phyloP scores from a whole-genome alignment of 2,113 vertebrate genomes.

The Suricata suricatta region DNA sequence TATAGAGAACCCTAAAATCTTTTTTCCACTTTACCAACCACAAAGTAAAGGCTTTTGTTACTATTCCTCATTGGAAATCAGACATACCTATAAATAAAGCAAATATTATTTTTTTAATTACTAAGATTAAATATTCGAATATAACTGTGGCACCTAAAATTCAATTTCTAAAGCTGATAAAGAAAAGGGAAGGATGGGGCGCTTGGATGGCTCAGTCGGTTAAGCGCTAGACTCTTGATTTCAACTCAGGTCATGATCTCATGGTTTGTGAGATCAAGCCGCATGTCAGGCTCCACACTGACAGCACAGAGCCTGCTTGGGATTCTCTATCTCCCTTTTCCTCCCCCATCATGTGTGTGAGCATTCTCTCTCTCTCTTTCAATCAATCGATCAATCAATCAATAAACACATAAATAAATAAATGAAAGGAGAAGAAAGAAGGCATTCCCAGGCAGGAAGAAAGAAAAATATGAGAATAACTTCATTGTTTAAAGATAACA shows the following conservation, averaged over 20 bases:
- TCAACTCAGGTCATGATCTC: no score
- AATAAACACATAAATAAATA: no score
- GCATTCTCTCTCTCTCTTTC: no score
- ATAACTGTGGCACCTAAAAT: not conserved
- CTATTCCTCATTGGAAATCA: not conserved
- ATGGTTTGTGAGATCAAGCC: no score
- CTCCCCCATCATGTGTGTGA: no score
- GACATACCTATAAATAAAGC: slow-evolving; percentile 36
- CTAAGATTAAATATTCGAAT: slow-evolving; percentile 2
- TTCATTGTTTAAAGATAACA: not conserved
- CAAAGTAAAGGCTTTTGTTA: slow-evolving; percentile 14
- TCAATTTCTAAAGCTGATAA: not conserved
- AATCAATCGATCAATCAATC: no score
- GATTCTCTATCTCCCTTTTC: no score
- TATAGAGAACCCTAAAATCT: not conserved
- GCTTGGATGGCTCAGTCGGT: no score
- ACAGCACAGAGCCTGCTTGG: no score
- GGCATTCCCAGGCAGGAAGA: not conserved
- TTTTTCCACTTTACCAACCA: slow-evolving; percentile 29
- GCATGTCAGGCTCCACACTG: no score
- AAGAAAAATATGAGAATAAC: not conserved
- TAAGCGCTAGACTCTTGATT: no score
- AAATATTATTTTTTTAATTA: slow-evolving; percentile 22
- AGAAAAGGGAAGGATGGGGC: not conserved
- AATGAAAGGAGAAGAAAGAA: not conserved